Conservation (phyloP, 2,113 vertebrate genomes). For the Ceyx margarethae region DNA sequence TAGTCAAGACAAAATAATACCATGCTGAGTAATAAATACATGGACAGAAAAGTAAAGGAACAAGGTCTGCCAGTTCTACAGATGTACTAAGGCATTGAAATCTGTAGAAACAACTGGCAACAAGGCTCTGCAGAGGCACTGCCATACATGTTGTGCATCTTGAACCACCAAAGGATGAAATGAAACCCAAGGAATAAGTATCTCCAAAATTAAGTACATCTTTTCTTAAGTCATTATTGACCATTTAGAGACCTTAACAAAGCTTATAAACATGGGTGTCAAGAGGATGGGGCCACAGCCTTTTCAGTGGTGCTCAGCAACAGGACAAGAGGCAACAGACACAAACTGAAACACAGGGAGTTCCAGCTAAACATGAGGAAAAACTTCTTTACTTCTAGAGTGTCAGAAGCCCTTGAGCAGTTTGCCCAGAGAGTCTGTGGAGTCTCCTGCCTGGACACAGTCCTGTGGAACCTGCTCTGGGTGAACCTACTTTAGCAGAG, state of each 20-base stretch:
- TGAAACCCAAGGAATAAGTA: neutral
- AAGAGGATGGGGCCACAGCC: neutral
- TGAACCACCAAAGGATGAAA: neutral
- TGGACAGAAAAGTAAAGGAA: neutral
- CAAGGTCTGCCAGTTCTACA: neutral
- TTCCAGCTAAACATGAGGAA: neutral
- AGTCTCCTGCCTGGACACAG: neutral
- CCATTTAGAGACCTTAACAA: neutral
- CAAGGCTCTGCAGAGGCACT: neutral
- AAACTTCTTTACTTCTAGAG: neutral
- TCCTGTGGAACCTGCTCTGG: neutral
- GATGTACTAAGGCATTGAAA: neutral
- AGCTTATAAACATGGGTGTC: neutral
- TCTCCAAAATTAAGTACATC: neutral
- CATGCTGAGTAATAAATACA: neutral
- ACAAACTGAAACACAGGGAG: neutral
- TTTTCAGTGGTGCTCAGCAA: neutral
- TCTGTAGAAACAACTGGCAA: neutral
- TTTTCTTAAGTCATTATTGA: neutral
- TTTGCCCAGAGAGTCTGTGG: neutral
- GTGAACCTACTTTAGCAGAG: neutral
- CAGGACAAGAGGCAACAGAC: neutral
- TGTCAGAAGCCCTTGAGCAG: neutral
- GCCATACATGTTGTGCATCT: neutral
- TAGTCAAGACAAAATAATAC: neutral